A percentile compares a stretch with the other conserved stretches of the same genome.
phyloP scores from a whole-genome alignment of 2,797 vertebrate genomes.

The Spondyliosoma cantharus region DNA sequence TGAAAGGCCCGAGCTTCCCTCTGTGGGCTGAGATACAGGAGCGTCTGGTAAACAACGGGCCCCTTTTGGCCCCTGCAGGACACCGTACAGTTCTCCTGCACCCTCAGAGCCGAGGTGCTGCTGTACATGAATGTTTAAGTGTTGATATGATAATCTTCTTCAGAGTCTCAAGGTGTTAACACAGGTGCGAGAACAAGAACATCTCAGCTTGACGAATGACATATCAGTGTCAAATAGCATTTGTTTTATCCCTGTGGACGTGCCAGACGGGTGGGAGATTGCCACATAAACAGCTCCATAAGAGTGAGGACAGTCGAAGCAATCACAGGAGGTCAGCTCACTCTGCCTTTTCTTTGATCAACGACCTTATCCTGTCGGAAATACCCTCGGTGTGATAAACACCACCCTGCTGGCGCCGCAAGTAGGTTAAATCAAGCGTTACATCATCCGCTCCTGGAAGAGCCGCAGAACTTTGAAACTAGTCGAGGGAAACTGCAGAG shows the following conservation, averaged over 20 bases:
- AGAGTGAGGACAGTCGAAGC: neutral
- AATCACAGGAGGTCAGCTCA: conserved; percentile 25
- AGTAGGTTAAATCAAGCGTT: conserved; percentile 63
- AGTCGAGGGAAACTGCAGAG: conserved; percentile 18
- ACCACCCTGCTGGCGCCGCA: conserved; percentile 55
- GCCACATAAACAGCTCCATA: neutral
- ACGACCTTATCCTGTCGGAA: conserved; percentile 32
- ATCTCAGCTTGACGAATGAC: conserved; percentile 34
- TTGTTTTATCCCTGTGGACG: conserved; percentile 54
- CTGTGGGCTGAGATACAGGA: conserved; percentile 42
- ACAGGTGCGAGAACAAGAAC: conserved; percentile 32
- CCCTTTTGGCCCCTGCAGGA: conserved; percentile 64
- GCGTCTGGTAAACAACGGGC: conserved; percentile 52
- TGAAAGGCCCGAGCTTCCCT: conserved; percentile 71
- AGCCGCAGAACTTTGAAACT: conserved; percentile 28
- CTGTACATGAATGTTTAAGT: conserved; percentile 39
- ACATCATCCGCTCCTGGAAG: conserved; percentile 51
- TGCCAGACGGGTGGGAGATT: conserved; percentile 45
- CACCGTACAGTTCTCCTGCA: conserved; percentile 5
- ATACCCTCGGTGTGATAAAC: conserved; percentile 36
- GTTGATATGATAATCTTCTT: conserved; percentile 17
- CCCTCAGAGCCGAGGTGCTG: neutral
- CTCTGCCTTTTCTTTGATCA: conserved; percentile 51
- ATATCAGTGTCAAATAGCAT: conserved; percentile 55
- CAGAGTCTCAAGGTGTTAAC: conserved; percentile 13